Percentiles rank a stretch among this genome's conserved stretches.
These are phyloP conservation scores for Drosophila ironensis DNA, from an alignment of 1,140 invertebrate genomes.

Conservation along the genomic window DNA sequence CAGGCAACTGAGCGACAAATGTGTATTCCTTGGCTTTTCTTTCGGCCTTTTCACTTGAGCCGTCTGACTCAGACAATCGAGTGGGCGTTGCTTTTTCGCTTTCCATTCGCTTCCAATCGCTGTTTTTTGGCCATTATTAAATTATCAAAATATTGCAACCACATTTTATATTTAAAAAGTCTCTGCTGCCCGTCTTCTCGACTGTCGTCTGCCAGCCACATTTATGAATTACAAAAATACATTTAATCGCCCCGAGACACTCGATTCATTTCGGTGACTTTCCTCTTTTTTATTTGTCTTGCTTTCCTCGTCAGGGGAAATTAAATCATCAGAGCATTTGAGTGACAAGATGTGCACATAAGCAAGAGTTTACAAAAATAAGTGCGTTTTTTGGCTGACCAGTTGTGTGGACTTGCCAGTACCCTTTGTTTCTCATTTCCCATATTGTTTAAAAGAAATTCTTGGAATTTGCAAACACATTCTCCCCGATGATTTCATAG, in stretches of 20 bases:
- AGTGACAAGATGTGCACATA: conserved; percentile 55
- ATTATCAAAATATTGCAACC: conserved; percentile 73
- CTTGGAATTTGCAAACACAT: too few relatives aligned
- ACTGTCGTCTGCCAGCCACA: conserved; percentile 24
- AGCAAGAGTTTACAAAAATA: neutral
- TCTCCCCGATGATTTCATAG: too few relatives aligned
- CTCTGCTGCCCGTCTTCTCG: conserved; percentile 15
- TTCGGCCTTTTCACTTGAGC: neutral
- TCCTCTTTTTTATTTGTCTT: conserved; percentile 13
- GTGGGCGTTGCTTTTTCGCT: conserved; percentile 34
- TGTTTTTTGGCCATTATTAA: too few relatives aligned
- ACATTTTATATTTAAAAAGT: conserved; percentile 32
- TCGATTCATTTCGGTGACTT: conserved; percentile 21
- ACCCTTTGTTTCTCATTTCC: too few relatives aligned
- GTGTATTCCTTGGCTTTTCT: conserved; percentile 22
- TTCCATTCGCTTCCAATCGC: too few relatives aligned
- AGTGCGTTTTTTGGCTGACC: neutral
- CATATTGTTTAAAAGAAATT: too few relatives aligned
- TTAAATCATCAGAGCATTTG: conserved; percentile 67
- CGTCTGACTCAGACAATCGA: conserved; percentile 38
- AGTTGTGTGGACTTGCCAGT: neutral
- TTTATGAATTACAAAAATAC: conserved; percentile 63
- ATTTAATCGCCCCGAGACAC: conserved; percentile 50
- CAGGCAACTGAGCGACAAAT: conserved; percentile 47
- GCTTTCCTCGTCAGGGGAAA: conserved; percentile 59